Percentiles rank a stretch among this genome's conserved stretches.
Conservation (phyloP, 2,888 invertebrate species). For the Thalpophila matura region DNA sequence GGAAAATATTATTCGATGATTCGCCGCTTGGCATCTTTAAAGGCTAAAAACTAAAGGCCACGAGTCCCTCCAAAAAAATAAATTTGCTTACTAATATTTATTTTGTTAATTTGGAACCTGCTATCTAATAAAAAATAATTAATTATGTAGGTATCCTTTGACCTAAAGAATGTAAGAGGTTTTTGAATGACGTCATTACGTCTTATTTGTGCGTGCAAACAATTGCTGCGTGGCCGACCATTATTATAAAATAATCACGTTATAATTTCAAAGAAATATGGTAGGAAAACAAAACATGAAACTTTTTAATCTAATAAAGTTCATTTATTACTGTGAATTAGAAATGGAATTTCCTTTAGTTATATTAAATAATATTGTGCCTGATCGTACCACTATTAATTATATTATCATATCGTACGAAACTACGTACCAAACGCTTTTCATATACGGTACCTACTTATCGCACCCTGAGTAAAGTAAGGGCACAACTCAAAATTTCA, state of each 20-base stretch:
- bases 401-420: neutral
- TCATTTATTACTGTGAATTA: slow-evolving; percentile 4
- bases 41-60: too few species aligned
- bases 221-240: slow-evolving; percentile 34
- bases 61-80: too few species aligned
- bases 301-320: slow-evolving; percentile 8
- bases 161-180: neutral
- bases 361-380: neutral
- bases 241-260: slow-evolving; percentile 40
- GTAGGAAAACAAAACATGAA: slow-evolving; percentile 11
- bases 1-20: too few species aligned
- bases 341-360: slow-evolving; percentile 8
- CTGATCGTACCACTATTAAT: too few species aligned
- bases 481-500: too few species aligned
- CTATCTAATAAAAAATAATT: too few species aligned
- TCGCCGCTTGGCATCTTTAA: too few species aligned
- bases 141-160: neutral
- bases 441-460: neutral
- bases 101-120: too few species aligned
- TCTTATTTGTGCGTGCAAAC: slow-evolving; percentile 43
- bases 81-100: too few species aligned
- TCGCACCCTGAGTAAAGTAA: too few species aligned
- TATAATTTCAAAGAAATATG: slow-evolving; percentile 1
- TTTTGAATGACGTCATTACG: slow-evolving; percentile 17
- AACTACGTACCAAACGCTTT: neutral